phyloP scores from a whole-genome alignment of 2,113 vertebrate genomes.

The Myrmecophaga tridactyla region DNA sequence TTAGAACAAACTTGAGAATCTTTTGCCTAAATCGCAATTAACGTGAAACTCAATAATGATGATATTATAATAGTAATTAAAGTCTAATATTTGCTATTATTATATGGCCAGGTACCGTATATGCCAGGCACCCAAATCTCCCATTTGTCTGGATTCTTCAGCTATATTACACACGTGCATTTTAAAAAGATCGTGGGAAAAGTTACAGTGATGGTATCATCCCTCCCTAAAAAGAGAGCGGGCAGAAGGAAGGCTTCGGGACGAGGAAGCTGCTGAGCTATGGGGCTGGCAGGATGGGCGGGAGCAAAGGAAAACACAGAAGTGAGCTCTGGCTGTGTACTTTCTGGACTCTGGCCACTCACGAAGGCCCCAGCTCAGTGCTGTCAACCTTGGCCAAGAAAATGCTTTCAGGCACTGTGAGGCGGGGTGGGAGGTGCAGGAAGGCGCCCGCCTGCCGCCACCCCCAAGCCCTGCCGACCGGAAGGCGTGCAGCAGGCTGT shows the following conservation, averaged over 20 bases:
- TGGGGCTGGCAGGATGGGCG: background rate
- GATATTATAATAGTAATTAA: fast-evolving
- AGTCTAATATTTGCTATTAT: background rate
- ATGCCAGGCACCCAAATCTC: fast-evolving
- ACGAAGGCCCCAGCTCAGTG: background rate
- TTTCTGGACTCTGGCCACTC: background rate
- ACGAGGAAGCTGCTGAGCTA: background rate
- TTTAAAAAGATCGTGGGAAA: background rate
- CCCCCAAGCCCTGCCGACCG: no score
- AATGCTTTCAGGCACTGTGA: background rate
- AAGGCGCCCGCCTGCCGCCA: no score
- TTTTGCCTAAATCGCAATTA: background rate
- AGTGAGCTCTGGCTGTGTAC: background rate
- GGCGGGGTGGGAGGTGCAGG: background rate
- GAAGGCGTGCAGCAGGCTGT: background rate
- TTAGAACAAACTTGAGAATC: no score
- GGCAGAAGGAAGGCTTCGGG: background rate
- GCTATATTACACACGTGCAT: background rate
- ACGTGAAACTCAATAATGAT: fast-evolving
- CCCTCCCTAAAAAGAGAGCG: background rate
- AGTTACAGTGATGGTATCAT: fast-evolving
- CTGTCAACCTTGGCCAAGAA: slow-evolving; percentile 32
- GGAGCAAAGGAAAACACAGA: no score
- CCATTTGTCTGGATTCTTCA: background rate
- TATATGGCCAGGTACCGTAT: no score